phyloP scores from a whole-genome alignment of 2,797 vertebrate genomes.

The Labeo calbasu region DNA sequence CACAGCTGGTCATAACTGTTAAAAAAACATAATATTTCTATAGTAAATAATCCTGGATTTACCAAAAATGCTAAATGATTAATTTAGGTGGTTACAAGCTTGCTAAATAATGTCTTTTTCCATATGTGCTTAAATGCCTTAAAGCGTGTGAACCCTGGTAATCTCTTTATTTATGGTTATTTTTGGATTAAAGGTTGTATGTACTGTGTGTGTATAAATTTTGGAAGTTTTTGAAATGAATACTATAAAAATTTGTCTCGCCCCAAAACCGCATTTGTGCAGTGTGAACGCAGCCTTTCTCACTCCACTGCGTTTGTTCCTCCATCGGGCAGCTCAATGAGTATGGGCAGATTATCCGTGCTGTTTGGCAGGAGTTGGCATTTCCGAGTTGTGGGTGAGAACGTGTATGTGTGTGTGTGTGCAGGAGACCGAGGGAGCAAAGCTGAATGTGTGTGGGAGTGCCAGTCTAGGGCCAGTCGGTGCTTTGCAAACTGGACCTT shows the following conservation, averaged over 20 bases:
- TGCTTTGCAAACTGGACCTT: constrained; percentile 53
- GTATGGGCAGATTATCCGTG: constrained; percentile 33
- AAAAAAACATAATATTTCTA: too few relatives aligned
- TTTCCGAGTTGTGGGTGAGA: constrained; percentile 53
- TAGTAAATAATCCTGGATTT: too few relatives aligned
- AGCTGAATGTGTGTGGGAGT: constrained; percentile 49
- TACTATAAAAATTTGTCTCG: background rate
- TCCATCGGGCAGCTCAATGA: constrained; percentile 16
- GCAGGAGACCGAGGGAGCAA: background rate
- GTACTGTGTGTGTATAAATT: background rate
- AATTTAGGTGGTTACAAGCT: too few relatives aligned
- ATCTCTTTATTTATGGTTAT: too few relatives aligned
- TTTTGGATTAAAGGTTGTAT: too few relatives aligned
- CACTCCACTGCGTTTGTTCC: constrained; percentile 28
- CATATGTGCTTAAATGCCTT: too few relatives aligned
- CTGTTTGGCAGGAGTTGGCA: constrained; percentile 53
- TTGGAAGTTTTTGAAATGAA: background rate
- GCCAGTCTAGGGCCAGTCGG: constrained; percentile 43
- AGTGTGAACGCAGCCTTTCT: constrained; percentile 8
- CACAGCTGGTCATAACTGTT: too few relatives aligned
- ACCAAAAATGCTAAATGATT: too few relatives aligned
- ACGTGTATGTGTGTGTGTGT: constrained; percentile 53
- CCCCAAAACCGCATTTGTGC: background rate
- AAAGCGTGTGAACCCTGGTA: too few relatives aligned
- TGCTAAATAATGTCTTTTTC: too few relatives aligned